phyloP scores from a whole-genome alignment of 2,113 vertebrate species.

The Ceyx margarethae region DNA sequence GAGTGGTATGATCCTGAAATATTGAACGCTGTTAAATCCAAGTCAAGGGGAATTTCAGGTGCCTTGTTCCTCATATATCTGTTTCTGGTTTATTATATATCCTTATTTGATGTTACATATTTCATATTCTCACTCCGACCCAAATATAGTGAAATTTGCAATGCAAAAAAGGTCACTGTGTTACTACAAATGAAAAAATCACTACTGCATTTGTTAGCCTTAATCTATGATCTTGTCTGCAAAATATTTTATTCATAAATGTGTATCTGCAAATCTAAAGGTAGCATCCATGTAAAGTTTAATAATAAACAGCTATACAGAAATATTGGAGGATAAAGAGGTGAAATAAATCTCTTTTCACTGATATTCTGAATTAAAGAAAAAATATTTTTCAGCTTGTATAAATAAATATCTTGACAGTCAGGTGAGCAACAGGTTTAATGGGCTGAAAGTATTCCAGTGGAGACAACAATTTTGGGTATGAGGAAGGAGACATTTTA shows the following conservation, averaged over 20 bases:
- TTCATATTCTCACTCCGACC: conserved; percentile 11
- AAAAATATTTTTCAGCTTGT: neutral
- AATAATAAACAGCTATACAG: conserved; percentile 2
- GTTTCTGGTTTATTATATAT: neutral
- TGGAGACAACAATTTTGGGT: neutral
- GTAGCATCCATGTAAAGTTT: conserved; percentile 22
- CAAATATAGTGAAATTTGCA: conserved; percentile 46
- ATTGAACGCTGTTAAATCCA: neutral
- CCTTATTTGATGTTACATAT: conserved; percentile 51
- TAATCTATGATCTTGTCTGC: conserved; percentile 25
- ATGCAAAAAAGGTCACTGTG: conserved; percentile 49
- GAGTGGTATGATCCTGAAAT: neutral
- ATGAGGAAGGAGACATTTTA: neutral
- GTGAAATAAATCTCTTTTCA: conserved; percentile 10
- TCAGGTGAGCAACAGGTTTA: neutral
- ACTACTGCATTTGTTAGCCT: conserved; percentile 24
- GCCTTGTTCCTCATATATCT: neutral
- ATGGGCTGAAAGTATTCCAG: neutral
- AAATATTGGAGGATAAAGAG: conserved; percentile 29
- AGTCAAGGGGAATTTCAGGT: neutral
- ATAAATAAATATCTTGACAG: neutral
- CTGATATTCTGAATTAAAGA: neutral
- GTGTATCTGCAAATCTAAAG: conserved; percentile 28
- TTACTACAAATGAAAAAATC: conserved; percentile 54
- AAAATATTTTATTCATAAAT: conserved; percentile 60